Percentiles rank a stretch among this genome's conserved stretches.
Conservation (phyloP, 2,113 vertebrate genomes). For the Perccottus glenii region DNA sequence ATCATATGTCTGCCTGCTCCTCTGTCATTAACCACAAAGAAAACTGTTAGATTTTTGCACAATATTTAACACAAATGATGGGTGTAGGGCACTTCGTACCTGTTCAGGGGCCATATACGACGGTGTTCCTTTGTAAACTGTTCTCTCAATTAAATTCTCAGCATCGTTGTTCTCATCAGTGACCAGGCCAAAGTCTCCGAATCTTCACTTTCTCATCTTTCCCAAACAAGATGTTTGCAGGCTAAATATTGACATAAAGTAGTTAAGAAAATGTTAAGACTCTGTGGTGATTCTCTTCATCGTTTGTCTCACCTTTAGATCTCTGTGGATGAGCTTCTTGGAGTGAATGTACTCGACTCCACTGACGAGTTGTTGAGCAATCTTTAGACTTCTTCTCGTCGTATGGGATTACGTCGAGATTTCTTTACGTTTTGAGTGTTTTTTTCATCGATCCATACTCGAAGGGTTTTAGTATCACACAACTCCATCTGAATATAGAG, state of each 20-base stretch:
- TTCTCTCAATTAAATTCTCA: constrained; percentile 60
- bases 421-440: constrained; percentile 52
- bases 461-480: constrained; percentile 69
- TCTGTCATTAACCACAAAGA: not conserved
- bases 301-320: constrained; percentile 72
- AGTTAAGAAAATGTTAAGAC: not conserved
- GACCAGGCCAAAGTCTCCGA: constrained; percentile 89
- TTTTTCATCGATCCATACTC: constrained; percentile 69
- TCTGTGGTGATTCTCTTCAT: too few species aligned
- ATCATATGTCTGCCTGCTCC: not conserved
- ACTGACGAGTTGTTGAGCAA: constrained; percentile 59
- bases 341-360: constrained; percentile 77
- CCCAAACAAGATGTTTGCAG: constrained; percentile 87
- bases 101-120: constrained; percentile 80
- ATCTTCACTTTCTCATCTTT: constrained; percentile 81
- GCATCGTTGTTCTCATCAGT: constrained; percentile 58
- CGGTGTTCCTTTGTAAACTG: constrained; percentile 54
- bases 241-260: constrained; percentile 68
- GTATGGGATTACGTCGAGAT: constrained; percentile 32
- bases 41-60: not conserved
- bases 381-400: constrained; percentile 51
- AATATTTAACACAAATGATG: not conserved
- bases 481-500: constrained; percentile 83
- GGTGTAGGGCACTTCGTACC: constrained; percentile 32
- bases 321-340: constrained; percentile 71